Conservation (phyloP, 2,113 vertebrate species). For the Halichoerus grypus region DNA sequence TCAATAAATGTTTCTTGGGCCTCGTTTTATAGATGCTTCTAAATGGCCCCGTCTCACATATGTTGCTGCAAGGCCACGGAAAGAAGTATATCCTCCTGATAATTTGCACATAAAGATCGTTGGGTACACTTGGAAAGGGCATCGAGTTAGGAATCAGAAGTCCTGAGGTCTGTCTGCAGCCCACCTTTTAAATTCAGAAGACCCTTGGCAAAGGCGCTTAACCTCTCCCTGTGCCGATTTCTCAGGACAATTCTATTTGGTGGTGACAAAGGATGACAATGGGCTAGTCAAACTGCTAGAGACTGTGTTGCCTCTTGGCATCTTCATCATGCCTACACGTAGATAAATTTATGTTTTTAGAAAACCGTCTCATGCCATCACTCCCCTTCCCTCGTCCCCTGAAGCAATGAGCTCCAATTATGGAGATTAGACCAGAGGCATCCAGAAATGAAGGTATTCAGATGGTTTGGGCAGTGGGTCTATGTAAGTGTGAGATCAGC, state of each 20-base stretch:
- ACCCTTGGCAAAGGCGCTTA: background rate
- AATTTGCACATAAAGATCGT: background rate
- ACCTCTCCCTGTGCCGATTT: background rate
- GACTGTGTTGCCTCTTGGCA: fast-evolving
- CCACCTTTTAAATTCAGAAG: background rate
- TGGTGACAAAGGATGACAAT: background rate
- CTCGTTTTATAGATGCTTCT: background rate
- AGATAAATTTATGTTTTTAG: background rate
- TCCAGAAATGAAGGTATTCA: background rate
- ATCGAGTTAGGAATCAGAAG: background rate
- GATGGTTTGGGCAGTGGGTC: background rate
- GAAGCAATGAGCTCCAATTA: background rate
- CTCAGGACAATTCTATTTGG: background rate
- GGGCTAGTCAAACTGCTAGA: background rate
- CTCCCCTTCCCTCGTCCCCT: background rate
- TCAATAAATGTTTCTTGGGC: background rate
- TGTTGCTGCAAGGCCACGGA: background rate
- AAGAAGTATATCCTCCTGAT: background rate
- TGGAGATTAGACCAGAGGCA: background rate
- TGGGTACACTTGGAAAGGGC: background rate
- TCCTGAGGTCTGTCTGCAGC: background rate
- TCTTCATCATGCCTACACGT: background rate
- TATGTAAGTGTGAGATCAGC: background rate
- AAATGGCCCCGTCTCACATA: background rate
- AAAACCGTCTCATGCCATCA: background rate